Evolutionary conservation across 2,113 vertebrate species (phyloP).

Genomic region (Phyllostomus discolor): DNA sequence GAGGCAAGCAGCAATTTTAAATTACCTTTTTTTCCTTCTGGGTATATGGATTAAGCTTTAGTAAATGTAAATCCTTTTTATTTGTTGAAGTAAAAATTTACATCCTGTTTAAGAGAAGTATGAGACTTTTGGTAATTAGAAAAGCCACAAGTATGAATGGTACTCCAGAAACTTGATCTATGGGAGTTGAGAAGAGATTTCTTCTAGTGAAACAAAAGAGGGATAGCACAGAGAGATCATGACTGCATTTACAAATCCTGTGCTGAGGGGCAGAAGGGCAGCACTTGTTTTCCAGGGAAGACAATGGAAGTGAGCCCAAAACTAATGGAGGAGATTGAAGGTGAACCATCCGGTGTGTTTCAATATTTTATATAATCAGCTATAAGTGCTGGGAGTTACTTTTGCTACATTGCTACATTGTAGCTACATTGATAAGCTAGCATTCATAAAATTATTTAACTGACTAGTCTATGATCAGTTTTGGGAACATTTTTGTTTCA

Average conservation of each 20-base stretch:
- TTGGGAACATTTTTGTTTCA: not conserved
- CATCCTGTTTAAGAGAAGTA: slow-evolving; percentile 28
- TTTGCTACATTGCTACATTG: not conserved
- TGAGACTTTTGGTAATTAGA: slow-evolving; percentile 12
- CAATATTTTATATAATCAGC: not conserved
- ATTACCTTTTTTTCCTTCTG: not conserved
- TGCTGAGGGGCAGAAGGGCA: not conserved
- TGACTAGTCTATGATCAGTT: not conserved
- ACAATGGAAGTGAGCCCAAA: not conserved
- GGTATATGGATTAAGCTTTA: slow-evolving; percentile 22
- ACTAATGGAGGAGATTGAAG: not conserved
- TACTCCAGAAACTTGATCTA: slow-evolving; percentile 15
- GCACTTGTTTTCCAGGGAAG: slow-evolving; percentile 28
- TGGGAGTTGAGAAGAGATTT: slow-evolving; percentile 25
- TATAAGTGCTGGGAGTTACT: not conserved
- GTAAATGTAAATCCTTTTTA: slow-evolving; percentile 39
- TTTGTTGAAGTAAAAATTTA: slow-evolving; percentile 35
- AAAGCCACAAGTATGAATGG: slow-evolving; percentile 37
- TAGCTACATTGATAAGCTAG: not conserved
- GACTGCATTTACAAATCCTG: not conserved
- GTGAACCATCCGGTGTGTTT: not conserved
- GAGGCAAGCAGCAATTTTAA: not conserved
- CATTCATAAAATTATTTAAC: slow-evolving; percentile 23
- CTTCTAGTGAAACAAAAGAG: not conserved
- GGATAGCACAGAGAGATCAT: not conserved